Percentiles rank a stretch among this genome's conserved stretches.
Conservation (phyloP, 2,113 vertebrate species). For the Pimephales promelas region DNA sequence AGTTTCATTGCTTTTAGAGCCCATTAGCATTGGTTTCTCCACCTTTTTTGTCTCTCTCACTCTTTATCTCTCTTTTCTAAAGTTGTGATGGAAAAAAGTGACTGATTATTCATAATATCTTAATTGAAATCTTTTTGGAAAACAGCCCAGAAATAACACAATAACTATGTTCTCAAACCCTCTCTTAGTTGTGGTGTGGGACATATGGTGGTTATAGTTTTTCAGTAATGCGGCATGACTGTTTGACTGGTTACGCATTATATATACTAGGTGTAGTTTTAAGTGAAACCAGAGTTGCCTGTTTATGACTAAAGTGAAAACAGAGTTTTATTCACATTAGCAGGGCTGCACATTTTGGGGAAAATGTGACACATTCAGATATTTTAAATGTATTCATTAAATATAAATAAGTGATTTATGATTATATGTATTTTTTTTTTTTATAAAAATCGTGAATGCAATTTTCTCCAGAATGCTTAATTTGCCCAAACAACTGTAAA, state of each 20-base stretch:
- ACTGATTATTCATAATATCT: not conserved
- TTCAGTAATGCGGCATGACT: constrained; percentile 1
- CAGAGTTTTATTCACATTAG: not conserved
- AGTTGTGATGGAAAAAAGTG: not conserved
- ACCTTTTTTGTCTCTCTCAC: not conserved
- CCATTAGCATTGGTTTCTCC: not conserved
- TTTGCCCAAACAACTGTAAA: too few species aligned
- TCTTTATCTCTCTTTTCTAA: not conserved
- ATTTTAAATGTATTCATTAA: too few species aligned
- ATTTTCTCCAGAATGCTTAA: too few species aligned
- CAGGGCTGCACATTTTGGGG: not conserved
- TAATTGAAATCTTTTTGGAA: not conserved
- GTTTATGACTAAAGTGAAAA: not conserved
- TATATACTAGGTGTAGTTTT: constrained; percentile 11
- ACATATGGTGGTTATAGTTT: not conserved
- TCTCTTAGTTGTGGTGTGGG: not conserved
- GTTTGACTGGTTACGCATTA: not conserved
- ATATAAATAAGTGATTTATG: too few species aligned
- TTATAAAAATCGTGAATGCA: too few species aligned
- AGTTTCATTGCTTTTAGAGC: constrained; percentile 36
- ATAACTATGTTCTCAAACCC: not conserved
- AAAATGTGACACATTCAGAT: not conserved
- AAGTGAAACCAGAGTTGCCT: not conserved
- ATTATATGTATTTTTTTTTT: too few species aligned
- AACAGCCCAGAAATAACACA: not conserved